Base-by-base conservation (phyloP, 1,140 invertebrate genomes). In the Brachionus calyciflorus region DNA sequence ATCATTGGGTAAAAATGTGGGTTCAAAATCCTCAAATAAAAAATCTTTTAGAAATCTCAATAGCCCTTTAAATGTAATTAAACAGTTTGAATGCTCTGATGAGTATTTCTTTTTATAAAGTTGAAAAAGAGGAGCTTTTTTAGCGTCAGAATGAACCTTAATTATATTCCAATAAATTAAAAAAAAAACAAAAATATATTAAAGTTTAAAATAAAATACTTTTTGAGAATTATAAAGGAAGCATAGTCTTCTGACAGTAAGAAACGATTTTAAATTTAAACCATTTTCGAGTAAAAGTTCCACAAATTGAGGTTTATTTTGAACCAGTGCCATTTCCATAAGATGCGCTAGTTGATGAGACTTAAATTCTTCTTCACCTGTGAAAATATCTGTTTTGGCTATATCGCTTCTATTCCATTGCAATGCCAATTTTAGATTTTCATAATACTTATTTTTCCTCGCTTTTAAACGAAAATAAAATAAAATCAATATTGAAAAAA, bases 251-350 rank as follows among this genome's bases (percentile, higher is more conserved):
- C 91, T 90, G 81, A 98, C 95, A 19, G 94, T 96, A 21, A 99
- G 88, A 85, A 98, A 99, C 84, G 94, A 94, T 79, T 91, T 89
- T 93, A 98, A 97, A 78, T 92, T 95, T 19, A 99, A 92, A n/a
- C 96, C 96, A 83, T 98, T 96, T 84, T 99, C 94, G 2, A 98
- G 85, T 2, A 98, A 88, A 21, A 97, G 86, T 85, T 95, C 94
- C 0, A 98, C 95, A 87, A 98, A 98, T 85, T 98, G 94, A 80
- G 97, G 93, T 55, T 94, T 87, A 85, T 98, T 93, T 84, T 95
- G 93, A 81, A 96, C 92, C 40, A 99, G 85, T 1, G 95, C 95
- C 85, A 98, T 94, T 48, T 81, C 79, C 82, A 85, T 83, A 33
- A 81, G 80, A 78, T 82, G 79, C 55, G 84, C 79, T 48, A 85